These are phyloP conservation scores for Tanytarsus gracilentus DNA, from an alignment of 2,888 invertebrate species.

Conservation along the genomic window DNA sequence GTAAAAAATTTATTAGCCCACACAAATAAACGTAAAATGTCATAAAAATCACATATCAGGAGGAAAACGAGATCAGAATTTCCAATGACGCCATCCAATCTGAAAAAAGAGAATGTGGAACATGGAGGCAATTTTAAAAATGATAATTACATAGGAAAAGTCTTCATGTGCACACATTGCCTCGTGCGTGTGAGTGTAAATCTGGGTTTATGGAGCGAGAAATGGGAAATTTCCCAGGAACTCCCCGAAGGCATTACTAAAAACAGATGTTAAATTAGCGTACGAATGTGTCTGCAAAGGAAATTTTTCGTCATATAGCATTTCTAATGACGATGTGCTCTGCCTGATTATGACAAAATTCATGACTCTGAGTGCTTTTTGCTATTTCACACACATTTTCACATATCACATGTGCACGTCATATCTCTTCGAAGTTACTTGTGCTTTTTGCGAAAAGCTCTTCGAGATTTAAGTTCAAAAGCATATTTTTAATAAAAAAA, in stretches of 20 bases:
- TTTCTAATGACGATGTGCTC: constrained; percentile 23
- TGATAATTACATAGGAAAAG: constrained; percentile 25
- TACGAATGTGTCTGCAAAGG: constrained; percentile 6
- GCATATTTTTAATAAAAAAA: background rate
- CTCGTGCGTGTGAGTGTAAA: background rate
- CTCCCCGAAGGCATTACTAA: constrained; percentile 11
- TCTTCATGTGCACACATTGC: constrained; percentile 7
- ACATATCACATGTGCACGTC: no score
- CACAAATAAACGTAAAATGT: no score
- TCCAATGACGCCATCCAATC: background rate
- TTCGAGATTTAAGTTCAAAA: no score
- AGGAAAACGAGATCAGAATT: constrained; percentile 11
- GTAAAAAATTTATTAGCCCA: no score
- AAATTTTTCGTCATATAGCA: constrained; percentile 13
- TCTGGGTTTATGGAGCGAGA: constrained; percentile 5
- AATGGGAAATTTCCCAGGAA: constrained; percentile 13
- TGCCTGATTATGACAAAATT: constrained; percentile 18
- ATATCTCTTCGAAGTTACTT: no score
- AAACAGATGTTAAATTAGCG: constrained; percentile 17
- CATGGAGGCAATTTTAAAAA: constrained; percentile 12
- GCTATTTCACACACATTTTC: no score
- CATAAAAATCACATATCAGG: no score
- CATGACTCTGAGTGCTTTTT: constrained; percentile 3
- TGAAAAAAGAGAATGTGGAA: constrained; percentile 1
- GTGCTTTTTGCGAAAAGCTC: no score